Conservation (phyloP, 2,797 vertebrate genomes). For the Nyctibius grandis region DNA sequence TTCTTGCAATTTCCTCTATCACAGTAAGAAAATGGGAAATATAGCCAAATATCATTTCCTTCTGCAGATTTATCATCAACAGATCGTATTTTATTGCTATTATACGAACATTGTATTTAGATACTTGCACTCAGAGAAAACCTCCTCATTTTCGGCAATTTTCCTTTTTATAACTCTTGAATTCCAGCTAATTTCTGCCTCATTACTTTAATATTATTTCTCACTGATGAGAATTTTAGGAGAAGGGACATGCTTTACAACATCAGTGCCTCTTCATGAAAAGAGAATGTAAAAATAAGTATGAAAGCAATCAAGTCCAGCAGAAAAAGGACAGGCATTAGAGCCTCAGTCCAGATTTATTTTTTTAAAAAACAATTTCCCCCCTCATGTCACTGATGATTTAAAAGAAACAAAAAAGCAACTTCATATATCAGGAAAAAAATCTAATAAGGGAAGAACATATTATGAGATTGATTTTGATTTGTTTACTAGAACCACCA, state of each 20-base stretch:
- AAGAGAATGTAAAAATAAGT: not conserved
- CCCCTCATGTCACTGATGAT: not conserved
- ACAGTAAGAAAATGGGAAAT: not conserved
- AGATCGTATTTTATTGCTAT: not conserved
- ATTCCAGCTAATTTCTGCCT: constrained; percentile 48
- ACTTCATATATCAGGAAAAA: not conserved
- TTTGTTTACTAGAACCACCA: not conserved
- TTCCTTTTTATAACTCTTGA: constrained; percentile 12
- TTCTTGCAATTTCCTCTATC: not conserved
- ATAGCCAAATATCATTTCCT: not conserved
- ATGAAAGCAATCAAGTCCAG: not conserved
- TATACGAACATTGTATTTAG: not conserved
- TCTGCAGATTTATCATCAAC: not conserved
- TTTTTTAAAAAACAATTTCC: not conserved
- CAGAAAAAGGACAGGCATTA: not conserved
- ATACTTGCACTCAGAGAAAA: constrained; percentile 12
- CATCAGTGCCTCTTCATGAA: not conserved
- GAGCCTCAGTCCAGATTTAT: not conserved
- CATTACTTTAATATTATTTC: constrained; percentile 22
- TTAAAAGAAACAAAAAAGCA: not conserved
- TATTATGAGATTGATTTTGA: not conserved
- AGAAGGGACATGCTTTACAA: not conserved
- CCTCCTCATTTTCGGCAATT: constrained; percentile 17
- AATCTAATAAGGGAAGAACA: not conserved
- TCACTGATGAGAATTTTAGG: constrained; percentile 1